Base-by-base conservation (phyloP, 2,888 invertebrate genomes). In the Brachycybe producta region DNA sequence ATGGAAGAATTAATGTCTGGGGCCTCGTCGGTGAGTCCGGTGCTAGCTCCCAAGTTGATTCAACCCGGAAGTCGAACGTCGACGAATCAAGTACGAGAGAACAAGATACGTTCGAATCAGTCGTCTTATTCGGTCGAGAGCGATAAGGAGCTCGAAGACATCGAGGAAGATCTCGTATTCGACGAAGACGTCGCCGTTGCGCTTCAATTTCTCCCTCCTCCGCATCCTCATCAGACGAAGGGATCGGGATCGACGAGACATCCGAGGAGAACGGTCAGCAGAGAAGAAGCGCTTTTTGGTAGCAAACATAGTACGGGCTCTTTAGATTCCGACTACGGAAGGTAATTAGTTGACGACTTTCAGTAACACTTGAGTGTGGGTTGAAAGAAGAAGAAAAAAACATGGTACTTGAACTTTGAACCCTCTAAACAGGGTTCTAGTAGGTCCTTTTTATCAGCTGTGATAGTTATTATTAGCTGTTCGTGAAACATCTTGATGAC, bases 1-100 rank as follows among this genome's bases (percentile, higher is more conserved):
- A 77, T 85, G 71, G 79, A 80, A 68, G 84, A 85, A 63, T 74
- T 86, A 30, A 39, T 34, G 17, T n/a, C 26, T 13, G 26, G 47
- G n/a, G 36, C 41, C 24, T 17, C 28, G 26, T 21, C 32, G 21
- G 34, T 23, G 21, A 26, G 34, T 15, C 34, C 30, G 1, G n/a
- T 34, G 13, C 4, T 35, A 8, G 32, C 34, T 7, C 38, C 15
- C 7, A 45, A 30, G 19, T n/a, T 23, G n/a, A n/a, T 4, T 21
- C 21, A 19, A 11, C 13, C 11, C 23, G 23, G 35, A 41, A 40
- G 17, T 40, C 32, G 13, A n/a, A 11, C 36, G 40, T 24, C 40
- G 35, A 28, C 28, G 7, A 39, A n/a, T 41, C 27, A 41, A 41
- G 32, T 32, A 5, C 38, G 38, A 23, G 34, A 38, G 19, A 38